These are phyloP conservation scores for Heliconius aoede DNA, from an alignment of 2,888 invertebrate genomes.

Conservation along the genomic window DNA sequence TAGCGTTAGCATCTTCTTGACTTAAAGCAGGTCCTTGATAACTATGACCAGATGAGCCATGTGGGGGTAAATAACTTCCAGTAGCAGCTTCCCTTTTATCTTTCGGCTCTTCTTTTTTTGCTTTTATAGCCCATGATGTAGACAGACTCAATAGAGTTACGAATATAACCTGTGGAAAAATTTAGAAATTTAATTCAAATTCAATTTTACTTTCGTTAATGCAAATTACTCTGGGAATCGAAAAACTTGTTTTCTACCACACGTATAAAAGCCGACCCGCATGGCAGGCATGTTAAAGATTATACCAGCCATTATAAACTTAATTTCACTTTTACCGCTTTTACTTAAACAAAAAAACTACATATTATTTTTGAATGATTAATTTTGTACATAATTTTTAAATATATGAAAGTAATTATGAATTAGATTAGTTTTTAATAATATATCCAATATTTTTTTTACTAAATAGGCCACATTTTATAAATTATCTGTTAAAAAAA, in stretches of 20 bases:
- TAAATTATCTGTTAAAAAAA: neutral
- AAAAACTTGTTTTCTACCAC: conserved; percentile 52
- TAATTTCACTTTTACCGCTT: conserved; percentile 80
- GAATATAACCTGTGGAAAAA: conserved; percentile 69
- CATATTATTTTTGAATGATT: conserved; percentile 37
- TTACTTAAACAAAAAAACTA: conserved; percentile 65
- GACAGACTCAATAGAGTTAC: conserved; percentile 69
- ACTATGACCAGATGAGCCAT: conserved; percentile 53
- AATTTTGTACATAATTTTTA: conserved; percentile 36
- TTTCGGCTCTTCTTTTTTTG: conserved; percentile 68
- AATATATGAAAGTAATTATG: conserved; percentile 14
- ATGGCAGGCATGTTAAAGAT: conserved; percentile 70
- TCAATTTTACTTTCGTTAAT: conserved; percentile 56
- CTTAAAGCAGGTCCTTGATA: conserved; percentile 56
- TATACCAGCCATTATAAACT: conserved; percentile 72
- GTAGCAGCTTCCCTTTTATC: conserved; percentile 72
- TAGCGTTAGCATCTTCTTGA: conserved; percentile 72
- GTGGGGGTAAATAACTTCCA: conserved; percentile 60
- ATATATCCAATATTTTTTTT: neutral
- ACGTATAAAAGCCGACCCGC: conserved; percentile 65
- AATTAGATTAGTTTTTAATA: neutral
- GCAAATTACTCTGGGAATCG: conserved; percentile 57
- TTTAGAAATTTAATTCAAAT: conserved; percentile 20
- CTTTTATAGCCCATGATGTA: conserved; percentile 66
- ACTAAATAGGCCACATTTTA: too few relatives aligned